Evolutionary conservation across 2,113 vertebrate genomes (phyloP).

Genomic region (Catharus minimus): DNA sequence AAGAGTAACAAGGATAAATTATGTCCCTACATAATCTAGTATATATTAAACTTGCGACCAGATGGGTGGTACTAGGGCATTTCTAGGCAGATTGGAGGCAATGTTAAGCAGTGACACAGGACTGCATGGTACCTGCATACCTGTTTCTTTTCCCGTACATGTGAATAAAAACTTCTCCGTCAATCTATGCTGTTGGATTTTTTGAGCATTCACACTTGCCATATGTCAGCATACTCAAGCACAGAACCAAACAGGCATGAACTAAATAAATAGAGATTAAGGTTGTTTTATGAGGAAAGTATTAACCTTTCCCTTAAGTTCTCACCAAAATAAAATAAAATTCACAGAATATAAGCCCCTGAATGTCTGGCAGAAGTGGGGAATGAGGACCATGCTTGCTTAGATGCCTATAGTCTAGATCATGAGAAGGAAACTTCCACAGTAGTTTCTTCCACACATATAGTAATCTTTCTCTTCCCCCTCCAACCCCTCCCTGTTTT

Average conservation of each 20-base stretch:
- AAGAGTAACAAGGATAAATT: not conserved
- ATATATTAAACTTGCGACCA: not conserved
- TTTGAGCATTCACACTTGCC: not conserved
- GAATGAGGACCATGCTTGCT: constrained; percentile 19
- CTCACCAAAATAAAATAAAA: constrained; percentile 51
- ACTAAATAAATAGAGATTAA: constrained; percentile 16
- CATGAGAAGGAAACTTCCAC: constrained; percentile 22
- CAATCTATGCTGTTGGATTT: not conserved
- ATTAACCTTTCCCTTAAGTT: not conserved
- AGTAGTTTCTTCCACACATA: constrained; percentile 26
- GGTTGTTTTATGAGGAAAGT: not conserved
- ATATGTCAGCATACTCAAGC: not conserved
- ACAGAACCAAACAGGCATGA: not conserved
- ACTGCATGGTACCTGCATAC: not conserved
- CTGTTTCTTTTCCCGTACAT: not conserved
- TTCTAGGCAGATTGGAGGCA: not conserved
- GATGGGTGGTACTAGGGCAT: not conserved
- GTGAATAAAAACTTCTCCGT: not conserved
- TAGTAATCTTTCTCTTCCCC: not conserved
- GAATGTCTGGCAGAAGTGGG: not conserved
- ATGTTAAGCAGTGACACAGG: not conserved
- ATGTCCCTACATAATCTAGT: not conserved
- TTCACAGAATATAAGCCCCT: constrained; percentile 6
- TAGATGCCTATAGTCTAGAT: not conserved
- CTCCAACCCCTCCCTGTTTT: fast-evolving